A percentile compares a stretch with the other conserved stretches of the same genome.
Evolutionary conservation across 2,797 vertebrate genomes (phyloP).

Genomic region (Phrynocephalus forsythii): DNA sequence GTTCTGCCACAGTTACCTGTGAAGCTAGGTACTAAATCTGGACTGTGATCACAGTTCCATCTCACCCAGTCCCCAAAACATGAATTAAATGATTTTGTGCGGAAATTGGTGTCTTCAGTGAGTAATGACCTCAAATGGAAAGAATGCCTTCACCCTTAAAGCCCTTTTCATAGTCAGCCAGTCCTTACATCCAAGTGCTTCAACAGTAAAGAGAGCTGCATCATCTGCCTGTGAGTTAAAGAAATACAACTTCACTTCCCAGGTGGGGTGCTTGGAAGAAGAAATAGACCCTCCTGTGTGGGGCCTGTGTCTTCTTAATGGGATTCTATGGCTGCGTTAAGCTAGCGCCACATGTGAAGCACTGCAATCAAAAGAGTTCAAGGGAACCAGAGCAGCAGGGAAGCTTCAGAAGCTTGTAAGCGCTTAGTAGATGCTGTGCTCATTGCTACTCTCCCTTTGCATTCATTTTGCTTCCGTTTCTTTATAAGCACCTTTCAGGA

Average conservation of each 20-base stretch:
- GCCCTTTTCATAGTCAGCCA: not conserved
- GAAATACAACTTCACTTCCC: not conserved
- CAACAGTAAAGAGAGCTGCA: not conserved
- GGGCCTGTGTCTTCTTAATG: not conserved
- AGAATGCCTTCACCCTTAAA: not conserved
- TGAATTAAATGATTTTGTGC: not conserved
- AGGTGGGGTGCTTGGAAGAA: constrained; percentile 4
- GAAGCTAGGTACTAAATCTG: not conserved
- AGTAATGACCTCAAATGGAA: not conserved
- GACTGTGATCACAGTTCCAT: not conserved
- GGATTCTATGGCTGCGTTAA: constrained; percentile 19
- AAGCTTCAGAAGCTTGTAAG: constrained; percentile 12
- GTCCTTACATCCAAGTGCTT: constrained; percentile 4
- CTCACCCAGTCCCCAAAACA: not conserved
- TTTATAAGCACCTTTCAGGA: not conserved
- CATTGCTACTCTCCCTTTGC: not conserved
- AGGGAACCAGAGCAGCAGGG: not conserved
- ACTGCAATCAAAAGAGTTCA: not conserved
- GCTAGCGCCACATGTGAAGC: not conserved
- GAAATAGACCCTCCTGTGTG: not conserved
- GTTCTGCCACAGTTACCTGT: accelerated
- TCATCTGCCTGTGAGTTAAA: not conserved
- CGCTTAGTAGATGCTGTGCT: not conserved
- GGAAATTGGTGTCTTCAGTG: not conserved
- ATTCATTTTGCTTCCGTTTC: not conserved